Percentiles rank a stretch among this genome's conserved stretches.
Conservation (phyloP, 2,113 vertebrate genomes). For the Asarcornis scutulata region DNA sequence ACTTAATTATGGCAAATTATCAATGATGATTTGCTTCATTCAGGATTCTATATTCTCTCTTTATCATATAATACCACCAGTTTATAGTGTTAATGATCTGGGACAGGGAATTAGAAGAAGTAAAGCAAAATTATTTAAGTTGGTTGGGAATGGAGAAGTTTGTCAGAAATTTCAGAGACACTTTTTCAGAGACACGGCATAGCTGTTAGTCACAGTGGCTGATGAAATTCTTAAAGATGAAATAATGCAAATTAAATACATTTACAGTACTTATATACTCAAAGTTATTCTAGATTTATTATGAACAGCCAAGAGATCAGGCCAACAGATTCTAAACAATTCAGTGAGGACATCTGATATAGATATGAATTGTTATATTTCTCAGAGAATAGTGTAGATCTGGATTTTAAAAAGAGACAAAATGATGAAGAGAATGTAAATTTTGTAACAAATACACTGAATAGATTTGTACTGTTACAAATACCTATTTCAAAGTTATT, state of each 20-base stretch:
- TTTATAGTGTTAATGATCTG: not conserved
- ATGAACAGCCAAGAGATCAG: not conserved
- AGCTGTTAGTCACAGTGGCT: not conserved
- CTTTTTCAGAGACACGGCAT: not conserved
- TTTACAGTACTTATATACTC: not conserved
- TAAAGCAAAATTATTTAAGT: not conserved
- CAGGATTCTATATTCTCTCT: not conserved
- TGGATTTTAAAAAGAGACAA: not conserved
- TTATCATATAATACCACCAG: not conserved
- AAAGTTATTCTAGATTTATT: not conserved
- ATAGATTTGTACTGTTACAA: not conserved
- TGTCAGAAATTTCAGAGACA: not conserved
- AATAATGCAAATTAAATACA: not conserved
- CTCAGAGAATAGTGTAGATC: not conserved
- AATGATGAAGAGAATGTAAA: not conserved
- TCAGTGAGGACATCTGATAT: not conserved
- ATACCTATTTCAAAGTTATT: not conserved
- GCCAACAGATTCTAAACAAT: not conserved
- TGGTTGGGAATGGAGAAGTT: slow-evolving; percentile 20
- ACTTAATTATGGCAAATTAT: not conserved
- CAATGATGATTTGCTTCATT: not conserved
- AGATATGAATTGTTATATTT: not conserved
- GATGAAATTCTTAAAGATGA: not conserved
- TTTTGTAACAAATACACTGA: not conserved
- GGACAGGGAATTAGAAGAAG: not conserved